Conservation (phyloP, 30 jellyfish, hydroid and myxozoan genomes). For the Turritopsis rubra region DNA sequence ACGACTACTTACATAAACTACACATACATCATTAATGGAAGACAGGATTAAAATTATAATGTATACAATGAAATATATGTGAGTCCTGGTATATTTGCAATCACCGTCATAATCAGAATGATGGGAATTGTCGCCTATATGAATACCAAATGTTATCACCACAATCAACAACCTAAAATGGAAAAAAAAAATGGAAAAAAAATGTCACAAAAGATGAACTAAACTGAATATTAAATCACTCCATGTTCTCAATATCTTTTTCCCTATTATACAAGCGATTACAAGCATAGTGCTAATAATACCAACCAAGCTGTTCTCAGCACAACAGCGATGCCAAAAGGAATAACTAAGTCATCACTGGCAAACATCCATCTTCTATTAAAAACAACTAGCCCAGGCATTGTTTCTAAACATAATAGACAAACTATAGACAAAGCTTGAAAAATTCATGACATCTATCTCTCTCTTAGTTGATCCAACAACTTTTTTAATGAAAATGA, state of each 20-base stretch:
- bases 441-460: no score
- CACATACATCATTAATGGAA: slow-evolving; percentile 31
- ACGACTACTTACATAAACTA: slow-evolving; percentile 69
- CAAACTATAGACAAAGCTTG: not conserved
- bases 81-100: slow-evolving; percentile 16
- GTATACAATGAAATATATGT: slow-evolving; percentile 60
- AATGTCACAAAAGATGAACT: no score
- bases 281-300: no score
- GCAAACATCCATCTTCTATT: slow-evolving; percentile 85
- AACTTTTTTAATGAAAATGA: not conserved
- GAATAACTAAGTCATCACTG: slow-evolving; percentile 77
- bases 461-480: no score
- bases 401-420: not conserved
- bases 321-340: slow-evolving; percentile 54
- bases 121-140: slow-evolving; percentile 13
- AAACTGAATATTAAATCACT: no score
- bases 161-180: slow-evolving; percentile 35
- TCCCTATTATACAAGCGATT: no score
- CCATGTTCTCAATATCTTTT: no score
- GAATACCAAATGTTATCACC: slow-evolving; percentile 39
- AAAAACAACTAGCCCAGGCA: slow-evolving; percentile 77
- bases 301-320: slow-evolving; percentile 72
- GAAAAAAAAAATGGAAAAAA: not conserved
- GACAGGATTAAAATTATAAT: slow-evolving; percentile 41
- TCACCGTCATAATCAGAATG: not conserved